A percentile compares a stretch with the other conserved stretches of the same genome.
Evolutionary conservation across 2,888 invertebrate species (phyloP).

Genomic region (Orthonychiurus folsomi): DNA sequence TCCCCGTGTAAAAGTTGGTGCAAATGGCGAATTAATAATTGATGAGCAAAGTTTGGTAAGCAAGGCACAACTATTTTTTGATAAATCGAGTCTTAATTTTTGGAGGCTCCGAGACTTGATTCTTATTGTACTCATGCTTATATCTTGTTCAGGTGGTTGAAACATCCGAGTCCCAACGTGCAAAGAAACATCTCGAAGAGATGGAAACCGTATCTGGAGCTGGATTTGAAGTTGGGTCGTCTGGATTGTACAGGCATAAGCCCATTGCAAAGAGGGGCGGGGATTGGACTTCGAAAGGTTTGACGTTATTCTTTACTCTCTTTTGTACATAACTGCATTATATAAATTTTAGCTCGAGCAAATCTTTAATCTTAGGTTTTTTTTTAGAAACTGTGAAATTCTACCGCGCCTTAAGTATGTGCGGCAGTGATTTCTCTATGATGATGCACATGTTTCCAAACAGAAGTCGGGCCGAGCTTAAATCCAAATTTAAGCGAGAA

Average conservation of each 20-base stretch:
- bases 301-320: neutral
- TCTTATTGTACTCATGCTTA: neutral
- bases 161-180: slow-evolving; percentile 50
- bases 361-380: slow-evolving; percentile 9
- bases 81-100: slow-evolving; percentile 8
- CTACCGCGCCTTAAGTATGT: slow-evolving; percentile 76
- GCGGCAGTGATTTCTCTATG: slow-evolving; percentile 86
- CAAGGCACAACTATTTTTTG: too few relatives aligned
- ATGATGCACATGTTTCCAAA: slow-evolving; percentile 76
- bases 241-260: slow-evolving; percentile 45
- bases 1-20: slow-evolving; percentile 76
- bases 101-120: too few relatives aligned
- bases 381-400: slow-evolving; percentile 72
- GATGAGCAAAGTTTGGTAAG: slow-evolving; percentile 71
- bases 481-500: slow-evolving; percentile 87
- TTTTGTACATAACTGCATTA: neutral
- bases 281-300: slow-evolving; percentile 58
- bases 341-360: too few relatives aligned
- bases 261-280: slow-evolving; percentile 59
- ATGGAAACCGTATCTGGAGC: slow-evolving; percentile 59
- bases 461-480: slow-evolving; percentile 69
- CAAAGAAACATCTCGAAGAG: slow-evolving; percentile 54
- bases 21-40: slow-evolving; percentile 72
- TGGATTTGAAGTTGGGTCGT: slow-evolving; percentile 47
- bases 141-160: slow-evolving; percentile 53